These are phyloP conservation scores for Cyclophora albipunctata DNA, from an alignment of 2,888 invertebrate species.

Conservation along the genomic window DNA sequence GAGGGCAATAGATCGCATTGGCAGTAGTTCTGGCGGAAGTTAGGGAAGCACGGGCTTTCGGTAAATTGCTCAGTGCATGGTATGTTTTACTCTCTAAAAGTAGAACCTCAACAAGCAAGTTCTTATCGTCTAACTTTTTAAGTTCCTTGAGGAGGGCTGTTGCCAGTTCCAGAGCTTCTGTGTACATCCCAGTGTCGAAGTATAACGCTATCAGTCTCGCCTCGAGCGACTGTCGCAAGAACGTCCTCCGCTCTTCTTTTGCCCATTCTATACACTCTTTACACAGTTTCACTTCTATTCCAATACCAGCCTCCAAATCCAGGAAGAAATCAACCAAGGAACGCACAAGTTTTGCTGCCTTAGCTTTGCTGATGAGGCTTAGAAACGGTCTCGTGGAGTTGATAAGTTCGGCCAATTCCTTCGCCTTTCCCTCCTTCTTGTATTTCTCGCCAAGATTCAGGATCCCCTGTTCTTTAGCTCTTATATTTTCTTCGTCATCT, in stretches of 20 bases:
- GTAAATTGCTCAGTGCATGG: conserved; percentile 97
- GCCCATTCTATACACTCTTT: conserved; percentile 99
- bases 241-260: conserved; percentile 97
- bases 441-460: conserved; percentile 93
- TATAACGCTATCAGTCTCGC: conserved; percentile 96
- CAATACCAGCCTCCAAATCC: conserved; percentile 96
- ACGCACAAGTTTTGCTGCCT: conserved; percentile 98
- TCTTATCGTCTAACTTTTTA: conserved; percentile 99
- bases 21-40: conserved; percentile 99
- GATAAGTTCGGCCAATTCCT: conserved; percentile 93
- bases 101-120: conserved; percentile 97
- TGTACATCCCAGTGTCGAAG: conserved; percentile 92
- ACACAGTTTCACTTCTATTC: conserved; percentile 93
- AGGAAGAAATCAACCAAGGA: conserved; percentile 97
- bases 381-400: conserved; percentile 97
- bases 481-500: conserved; percentile 93
- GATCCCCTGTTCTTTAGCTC: conserved; percentile 94
- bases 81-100: conserved; percentile 98
- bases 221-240: conserved; percentile 96
- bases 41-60: conserved; percentile 96
- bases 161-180: conserved; percentile 89
- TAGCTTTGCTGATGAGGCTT: conserved; percentile 96
- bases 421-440: conserved; percentile 95
- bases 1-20: conserved; percentile 99
- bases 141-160: conserved; percentile 93